These are phyloP conservation scores for Anguilla anguilla DNA, from an alignment of 2,797 vertebrate species.

Conservation along the genomic window DNA sequence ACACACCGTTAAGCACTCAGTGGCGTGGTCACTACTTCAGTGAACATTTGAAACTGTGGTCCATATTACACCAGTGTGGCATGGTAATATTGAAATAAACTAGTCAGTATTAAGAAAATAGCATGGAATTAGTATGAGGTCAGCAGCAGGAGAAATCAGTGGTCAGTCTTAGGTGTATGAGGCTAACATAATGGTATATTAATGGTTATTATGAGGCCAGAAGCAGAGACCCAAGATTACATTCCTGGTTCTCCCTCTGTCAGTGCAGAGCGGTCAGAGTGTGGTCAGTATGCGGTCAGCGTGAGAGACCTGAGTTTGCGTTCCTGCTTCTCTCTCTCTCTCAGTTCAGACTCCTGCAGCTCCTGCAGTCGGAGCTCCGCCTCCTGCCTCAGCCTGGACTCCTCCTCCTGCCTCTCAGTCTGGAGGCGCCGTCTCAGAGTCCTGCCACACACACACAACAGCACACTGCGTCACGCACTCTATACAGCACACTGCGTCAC, in stretches of 20 bases:
- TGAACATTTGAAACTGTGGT: not conserved
- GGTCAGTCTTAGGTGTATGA: not conserved
- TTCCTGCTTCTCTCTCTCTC: constrained; percentile 59
- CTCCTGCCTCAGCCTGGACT: constrained; percentile 66
- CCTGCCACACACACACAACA: constrained; percentile 56
- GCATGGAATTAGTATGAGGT: not conserved
- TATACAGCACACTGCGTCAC: not conserved
- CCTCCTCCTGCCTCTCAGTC: constrained; percentile 66
- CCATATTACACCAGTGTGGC: not conserved
- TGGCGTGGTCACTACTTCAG: not conserved
- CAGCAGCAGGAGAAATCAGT: not conserved
- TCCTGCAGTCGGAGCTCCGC: constrained; percentile 53
- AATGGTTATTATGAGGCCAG: not conserved
- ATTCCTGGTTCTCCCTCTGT: constrained; percentile 60
- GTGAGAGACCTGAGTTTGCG: constrained; percentile 73
- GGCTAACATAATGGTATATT: too few species aligned
- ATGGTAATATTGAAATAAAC: not conserved
- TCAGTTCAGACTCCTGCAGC: constrained; percentile 58
- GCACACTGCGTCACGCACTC: not conserved
- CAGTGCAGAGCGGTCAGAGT: constrained; percentile 16
- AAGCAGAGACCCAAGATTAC: constrained; percentile 72
- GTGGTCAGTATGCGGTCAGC: not conserved
- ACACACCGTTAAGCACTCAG: not conserved
- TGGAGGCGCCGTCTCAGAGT: constrained; percentile 64
- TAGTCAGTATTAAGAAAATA: not conserved